Evolutionary conservation across 2,797 vertebrate genomes (phyloP).

Genomic region (Buceros bicornis): DNA sequence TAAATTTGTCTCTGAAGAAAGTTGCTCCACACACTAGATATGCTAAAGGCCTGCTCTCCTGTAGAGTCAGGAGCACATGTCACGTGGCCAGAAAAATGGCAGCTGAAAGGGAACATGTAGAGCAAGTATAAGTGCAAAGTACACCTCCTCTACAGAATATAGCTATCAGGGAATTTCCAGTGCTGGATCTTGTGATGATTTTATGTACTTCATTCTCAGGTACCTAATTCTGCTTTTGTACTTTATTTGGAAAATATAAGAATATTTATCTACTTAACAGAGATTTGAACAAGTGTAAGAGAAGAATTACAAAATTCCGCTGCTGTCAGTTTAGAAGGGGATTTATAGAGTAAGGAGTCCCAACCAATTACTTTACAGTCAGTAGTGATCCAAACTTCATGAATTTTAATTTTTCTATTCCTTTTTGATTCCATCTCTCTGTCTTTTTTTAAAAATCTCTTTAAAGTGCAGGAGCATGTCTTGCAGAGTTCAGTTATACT

Average conservation of each 20-base stretch:
- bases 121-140: neutral
- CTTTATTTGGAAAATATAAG: neutral
- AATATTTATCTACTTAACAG: neutral
- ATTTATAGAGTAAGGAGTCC: neutral
- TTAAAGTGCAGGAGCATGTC: neutral
- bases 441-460: neutral
- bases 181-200: neutral
- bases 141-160: neutral
- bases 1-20: neutral
- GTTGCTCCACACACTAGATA: neutral
- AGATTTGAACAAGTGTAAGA: neutral
- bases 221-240: neutral
- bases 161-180: neutral
- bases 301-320: neutral
- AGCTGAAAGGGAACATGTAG: neutral
- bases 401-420: neutral
- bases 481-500: neutral
- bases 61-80: neutral
- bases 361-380: neutral
- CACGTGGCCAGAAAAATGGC: neutral
- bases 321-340: neutral
- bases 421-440: neutral
- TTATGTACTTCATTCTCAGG: neutral
- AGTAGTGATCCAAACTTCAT: neutral
- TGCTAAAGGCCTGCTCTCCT: neutral